These are phyloP conservation scores for Calidris pygmaea DNA, from an alignment of 2,113 vertebrate genomes.

Conservation along the genomic window DNA sequence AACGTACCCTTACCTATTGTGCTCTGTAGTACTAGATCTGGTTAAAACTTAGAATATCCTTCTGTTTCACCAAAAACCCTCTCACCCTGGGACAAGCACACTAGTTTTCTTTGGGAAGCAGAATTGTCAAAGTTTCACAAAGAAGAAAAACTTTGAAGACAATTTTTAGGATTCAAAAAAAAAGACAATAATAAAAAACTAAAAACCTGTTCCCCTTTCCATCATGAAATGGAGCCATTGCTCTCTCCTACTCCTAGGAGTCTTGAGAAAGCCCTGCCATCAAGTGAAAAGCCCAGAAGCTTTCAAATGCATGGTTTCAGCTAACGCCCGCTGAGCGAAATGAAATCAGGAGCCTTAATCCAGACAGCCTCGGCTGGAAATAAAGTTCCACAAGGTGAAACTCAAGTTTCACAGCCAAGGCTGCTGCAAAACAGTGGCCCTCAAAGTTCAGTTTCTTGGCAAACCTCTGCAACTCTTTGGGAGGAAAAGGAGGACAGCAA, in stretches of 20 bases:
- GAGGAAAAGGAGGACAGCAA: neutral
- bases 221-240: neutral
- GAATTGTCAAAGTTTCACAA: neutral
- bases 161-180: neutral
- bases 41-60: neutral
- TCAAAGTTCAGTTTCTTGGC: neutral
- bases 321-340: neutral
- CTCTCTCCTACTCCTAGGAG: neutral
- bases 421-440: neutral
- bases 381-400: neutral
- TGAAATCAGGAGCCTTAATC: neutral
- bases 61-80: neutral
- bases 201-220: neutral
- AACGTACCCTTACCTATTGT: neutral
- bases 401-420: slow-evolving; percentile 10
- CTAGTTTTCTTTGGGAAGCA: neutral
- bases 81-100: neutral
- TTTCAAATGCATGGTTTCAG: neutral
- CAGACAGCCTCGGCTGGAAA: neutral
- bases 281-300: neutral
- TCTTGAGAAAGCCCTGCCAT: neutral
- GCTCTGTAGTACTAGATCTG: neutral
- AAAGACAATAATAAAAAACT: neutral
- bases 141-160: neutral
- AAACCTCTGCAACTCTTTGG: neutral